Base-by-base conservation (phyloP, 2,113 vertebrate genomes). In the Ceyx margarethae region DNA sequence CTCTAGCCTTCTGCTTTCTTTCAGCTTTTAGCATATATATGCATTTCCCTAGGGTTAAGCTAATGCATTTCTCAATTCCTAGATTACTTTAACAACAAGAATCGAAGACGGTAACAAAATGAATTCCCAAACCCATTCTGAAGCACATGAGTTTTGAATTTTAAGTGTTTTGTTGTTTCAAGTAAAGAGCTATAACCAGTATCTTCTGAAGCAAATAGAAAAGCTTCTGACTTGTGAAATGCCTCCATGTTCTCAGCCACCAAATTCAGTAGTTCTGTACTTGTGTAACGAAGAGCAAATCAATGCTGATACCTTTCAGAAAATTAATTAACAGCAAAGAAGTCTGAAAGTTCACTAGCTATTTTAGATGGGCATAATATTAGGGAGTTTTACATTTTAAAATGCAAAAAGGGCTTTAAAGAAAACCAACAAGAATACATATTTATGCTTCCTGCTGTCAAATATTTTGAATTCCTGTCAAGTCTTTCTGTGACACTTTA, bases 1-100 rank as follows among this genome's bases (percentile, higher is more conserved):
- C 37, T 80, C 54, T 33, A 81, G 46, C 40, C 69, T 86, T 88
- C 83, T 85, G 75, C 72, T 86, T 68, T 64, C 75, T 60, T 91
- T 66, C 68, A 73, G 33, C 42, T 83, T 84, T 90, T 74, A 92
- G 83, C 72, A 91, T 64, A 82, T 50, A 53, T 33, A 58, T 31
- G 22, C 61, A 81, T 86, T 94, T 94, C 94, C 73, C 76, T 58
- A 60, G 77, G 80, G 86, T 83, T 79, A 81, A 51, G 43, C 80
- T 91, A 96, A 96, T 88, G 87, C 1, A 10, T 76, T 92, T 93
- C 57, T 91, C 82, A 93, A 37, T 96, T 90, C 76, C 50, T 86
- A 72, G 92, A 92, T 58, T 80, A 71, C 67, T 92, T 76, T 90
- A 94, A 93, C 56, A 87, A 77, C 31, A 90, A 93, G 90, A 89